Evolutionary conservation across 2,797 vertebrate genomes (phyloP).

Genomic region (Paramormyrops hopkinsi): DNA sequence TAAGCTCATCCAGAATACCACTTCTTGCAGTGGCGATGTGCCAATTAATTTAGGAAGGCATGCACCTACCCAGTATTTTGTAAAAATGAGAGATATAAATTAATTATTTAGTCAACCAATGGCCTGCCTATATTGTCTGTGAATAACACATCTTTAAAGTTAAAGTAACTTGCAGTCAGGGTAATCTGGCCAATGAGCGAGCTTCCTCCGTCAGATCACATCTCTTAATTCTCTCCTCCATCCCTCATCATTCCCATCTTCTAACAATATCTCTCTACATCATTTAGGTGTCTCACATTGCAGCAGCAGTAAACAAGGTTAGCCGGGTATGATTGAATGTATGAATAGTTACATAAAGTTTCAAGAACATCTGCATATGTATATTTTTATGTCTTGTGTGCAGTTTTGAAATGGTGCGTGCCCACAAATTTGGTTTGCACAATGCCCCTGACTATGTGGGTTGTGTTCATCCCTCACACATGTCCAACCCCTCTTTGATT

Average conservation of each 20-base stretch:
- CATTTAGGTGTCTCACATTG: background rate
- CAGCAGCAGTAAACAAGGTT: background rate
- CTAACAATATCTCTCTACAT: background rate
- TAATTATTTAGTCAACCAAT: background rate
- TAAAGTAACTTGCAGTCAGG: background rate
- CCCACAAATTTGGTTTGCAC: background rate
- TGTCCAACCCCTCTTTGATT: background rate
- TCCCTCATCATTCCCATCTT: background rate
- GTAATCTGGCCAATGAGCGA: background rate
- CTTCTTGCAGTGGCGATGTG: background rate
- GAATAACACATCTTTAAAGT: background rate
- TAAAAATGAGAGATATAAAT: background rate
- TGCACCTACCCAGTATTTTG: background rate
- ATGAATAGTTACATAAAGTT: background rate
- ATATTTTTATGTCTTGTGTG: background rate
- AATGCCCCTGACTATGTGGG: background rate
- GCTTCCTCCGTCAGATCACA: background rate
- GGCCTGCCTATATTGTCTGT: background rate
- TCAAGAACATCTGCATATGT: background rate
- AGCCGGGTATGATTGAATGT: background rate
- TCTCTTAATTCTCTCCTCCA: background rate
- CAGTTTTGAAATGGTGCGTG: background rate
- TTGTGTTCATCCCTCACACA: background rate
- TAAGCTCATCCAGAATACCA: background rate
- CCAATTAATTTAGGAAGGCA: background rate